Percentiles rank a stretch among this genome's conserved stretches.
Evolutionary conservation across 2,113 vertebrate genomes (phyloP).

Genomic region (Serilophus lunatus): DNA sequence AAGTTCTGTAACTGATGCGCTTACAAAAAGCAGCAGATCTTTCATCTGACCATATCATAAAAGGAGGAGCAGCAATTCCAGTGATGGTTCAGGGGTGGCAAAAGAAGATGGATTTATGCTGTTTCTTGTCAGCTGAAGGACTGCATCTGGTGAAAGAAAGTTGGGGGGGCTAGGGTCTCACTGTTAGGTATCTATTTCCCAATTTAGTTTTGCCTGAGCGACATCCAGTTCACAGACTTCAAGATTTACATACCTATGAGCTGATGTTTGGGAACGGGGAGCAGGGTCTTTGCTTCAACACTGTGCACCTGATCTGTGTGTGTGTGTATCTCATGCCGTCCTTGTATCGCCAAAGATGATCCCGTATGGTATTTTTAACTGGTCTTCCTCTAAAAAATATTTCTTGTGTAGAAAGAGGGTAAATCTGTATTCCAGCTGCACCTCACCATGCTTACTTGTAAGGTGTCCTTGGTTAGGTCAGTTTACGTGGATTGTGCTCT

Average conservation of each 20-base stretch:
- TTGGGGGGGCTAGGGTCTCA: fast-evolving
- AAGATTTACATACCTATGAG: fast-evolving
- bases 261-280: fast-evolving
- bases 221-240: fast-evolving
- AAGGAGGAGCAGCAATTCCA: fast-evolving
- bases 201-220: not conserved
- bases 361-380: fast-evolving
- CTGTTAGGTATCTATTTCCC: not conserved
- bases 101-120: not conserved
- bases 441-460: fast-evolving
- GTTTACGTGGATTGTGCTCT: not conserved
- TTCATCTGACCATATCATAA: not conserved
- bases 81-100: fast-evolving
- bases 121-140: not conserved
- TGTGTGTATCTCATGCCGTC: fast-evolving
- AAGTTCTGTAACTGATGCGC: not conserved
- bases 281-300: not conserved
- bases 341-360: not conserved
- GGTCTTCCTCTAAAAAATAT: not conserved
- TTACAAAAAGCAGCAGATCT: not conserved
- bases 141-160: not conserved
- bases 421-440: not conserved
- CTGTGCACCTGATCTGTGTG: fast-evolving
- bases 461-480: not conserved
- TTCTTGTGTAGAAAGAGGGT: not conserved